These are phyloP conservation scores for Chloroceryle amazona DNA, from an alignment of 2,797 vertebrate species.

Conservation along the genomic window DNA sequence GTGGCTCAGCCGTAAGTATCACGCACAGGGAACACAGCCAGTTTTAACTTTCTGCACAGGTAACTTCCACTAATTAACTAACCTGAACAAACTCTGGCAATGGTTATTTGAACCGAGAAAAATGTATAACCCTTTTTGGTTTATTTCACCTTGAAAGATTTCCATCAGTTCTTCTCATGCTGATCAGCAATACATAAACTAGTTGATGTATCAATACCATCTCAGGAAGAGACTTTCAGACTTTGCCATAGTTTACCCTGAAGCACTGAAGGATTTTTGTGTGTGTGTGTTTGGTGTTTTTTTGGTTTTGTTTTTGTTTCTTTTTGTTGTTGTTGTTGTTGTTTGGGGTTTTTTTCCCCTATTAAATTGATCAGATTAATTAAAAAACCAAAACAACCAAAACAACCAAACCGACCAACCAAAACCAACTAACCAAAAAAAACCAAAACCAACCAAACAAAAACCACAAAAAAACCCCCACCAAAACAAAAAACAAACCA, in stretches of 20 bases:
- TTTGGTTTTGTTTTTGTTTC: no score
- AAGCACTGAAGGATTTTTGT: background rate
- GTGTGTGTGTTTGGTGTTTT: no score
- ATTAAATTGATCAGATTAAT: background rate
- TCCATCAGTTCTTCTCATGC: background rate
- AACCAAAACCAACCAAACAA: no score
- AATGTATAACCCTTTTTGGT: background rate
- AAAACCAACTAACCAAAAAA: no score
- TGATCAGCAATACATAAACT: background rate
- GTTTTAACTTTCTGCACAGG: background rate
- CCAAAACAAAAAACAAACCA: no score
- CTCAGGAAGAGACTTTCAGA: background rate
- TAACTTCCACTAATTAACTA: fast-evolving
- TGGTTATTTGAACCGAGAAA: background rate
- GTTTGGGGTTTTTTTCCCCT: no score
- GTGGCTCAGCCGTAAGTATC: no score
- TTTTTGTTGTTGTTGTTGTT: no score
- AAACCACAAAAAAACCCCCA: no score
- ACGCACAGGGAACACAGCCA: background rate
- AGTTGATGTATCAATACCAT: background rate
- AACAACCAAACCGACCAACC: no score
- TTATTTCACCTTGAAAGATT: background rate
- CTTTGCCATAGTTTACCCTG: background rate
- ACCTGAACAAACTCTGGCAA: background rate
- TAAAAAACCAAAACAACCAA: background rate